These are phyloP conservation scores for Centropus bengalensis DNA, from an alignment of 2,113 vertebrate species.

Conservation along the genomic window DNA sequence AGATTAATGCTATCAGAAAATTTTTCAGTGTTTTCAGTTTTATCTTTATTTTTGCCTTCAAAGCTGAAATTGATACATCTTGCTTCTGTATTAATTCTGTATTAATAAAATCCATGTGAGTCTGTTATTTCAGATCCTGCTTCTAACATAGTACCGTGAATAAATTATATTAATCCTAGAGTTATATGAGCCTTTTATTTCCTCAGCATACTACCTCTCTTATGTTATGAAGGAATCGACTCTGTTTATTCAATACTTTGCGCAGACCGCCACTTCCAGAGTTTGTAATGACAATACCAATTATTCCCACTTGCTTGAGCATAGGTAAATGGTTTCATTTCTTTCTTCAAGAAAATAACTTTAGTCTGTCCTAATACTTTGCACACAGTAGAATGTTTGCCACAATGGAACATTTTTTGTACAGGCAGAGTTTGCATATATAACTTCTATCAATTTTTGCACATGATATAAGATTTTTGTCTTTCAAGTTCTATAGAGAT, in stretches of 20 bases:
- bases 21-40: background rate
- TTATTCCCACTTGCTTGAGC: background rate
- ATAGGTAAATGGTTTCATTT: background rate
- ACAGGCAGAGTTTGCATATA: background rate
- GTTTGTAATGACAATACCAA: background rate
- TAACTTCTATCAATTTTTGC: background rate
- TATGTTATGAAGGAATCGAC: background rate
- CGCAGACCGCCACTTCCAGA: background rate
- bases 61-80: background rate
- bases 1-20: background rate
- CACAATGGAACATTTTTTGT: fast-evolving
- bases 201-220: background rate
- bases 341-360: background rate
- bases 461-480: background rate
- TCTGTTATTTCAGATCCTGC: background rate
- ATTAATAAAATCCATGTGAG: background rate
- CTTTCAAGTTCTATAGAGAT: background rate
- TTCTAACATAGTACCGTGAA: background rate
- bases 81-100: background rate
- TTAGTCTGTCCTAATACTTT: background rate
- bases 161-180: background rate
- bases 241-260: background rate
- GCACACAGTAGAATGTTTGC: background rate
- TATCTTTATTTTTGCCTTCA: background rate
- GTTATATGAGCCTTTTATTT: background rate